These are phyloP conservation scores for Lydus trimaculatus DNA, from an alignment of 2,888 invertebrate genomes.

Conservation along the genomic window DNA sequence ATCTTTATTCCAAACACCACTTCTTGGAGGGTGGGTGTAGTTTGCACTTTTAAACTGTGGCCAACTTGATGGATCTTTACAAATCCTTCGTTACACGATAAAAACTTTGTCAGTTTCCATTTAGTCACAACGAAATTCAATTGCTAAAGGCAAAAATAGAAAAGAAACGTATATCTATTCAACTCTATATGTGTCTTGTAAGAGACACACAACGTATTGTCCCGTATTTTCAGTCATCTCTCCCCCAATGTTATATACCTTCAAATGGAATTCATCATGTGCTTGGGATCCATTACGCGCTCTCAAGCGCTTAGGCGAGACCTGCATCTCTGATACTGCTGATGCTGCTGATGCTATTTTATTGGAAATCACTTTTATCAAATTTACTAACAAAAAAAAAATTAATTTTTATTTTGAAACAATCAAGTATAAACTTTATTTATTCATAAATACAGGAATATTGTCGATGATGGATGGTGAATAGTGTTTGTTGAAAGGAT, in stretches of 20 bases:
- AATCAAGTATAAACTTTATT: not conserved
- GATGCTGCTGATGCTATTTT: not conserved
- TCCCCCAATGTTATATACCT: slow-evolving; percentile 29
- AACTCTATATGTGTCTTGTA: not conserved
- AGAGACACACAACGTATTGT: slow-evolving; percentile 29
- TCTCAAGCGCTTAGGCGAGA: slow-evolving; percentile 46
- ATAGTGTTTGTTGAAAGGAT: slow-evolving; percentile 48
- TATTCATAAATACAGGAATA: not conserved
- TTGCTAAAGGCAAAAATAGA: not conserved
- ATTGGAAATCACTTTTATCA: slow-evolving; percentile 45
- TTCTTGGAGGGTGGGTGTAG: slow-evolving; percentile 6
- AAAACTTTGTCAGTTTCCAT: slow-evolving; percentile 29
- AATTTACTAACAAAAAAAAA: slow-evolving; percentile 1
- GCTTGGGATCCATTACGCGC: slow-evolving; percentile 48
- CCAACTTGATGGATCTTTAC: slow-evolving; percentile 16
- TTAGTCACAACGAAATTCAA: slow-evolving; percentile 13
- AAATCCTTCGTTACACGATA: slow-evolving; percentile 21
- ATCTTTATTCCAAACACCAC: not conserved
- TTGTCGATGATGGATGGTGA: slow-evolving; percentile 45
- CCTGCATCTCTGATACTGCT: slow-evolving; percentile 46
- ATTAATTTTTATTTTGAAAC: not conserved
- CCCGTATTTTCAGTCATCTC: slow-evolving; percentile 26
- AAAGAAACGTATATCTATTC: not conserved
- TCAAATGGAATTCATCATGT: slow-evolving; percentile 51
- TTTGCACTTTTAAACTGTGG: slow-evolving; percentile 15